A percentile compares a stretch with the other conserved stretches of the same genome.
Conservation (phyloP, 2,113 vertebrate genomes). For the Pica pica region DNA sequence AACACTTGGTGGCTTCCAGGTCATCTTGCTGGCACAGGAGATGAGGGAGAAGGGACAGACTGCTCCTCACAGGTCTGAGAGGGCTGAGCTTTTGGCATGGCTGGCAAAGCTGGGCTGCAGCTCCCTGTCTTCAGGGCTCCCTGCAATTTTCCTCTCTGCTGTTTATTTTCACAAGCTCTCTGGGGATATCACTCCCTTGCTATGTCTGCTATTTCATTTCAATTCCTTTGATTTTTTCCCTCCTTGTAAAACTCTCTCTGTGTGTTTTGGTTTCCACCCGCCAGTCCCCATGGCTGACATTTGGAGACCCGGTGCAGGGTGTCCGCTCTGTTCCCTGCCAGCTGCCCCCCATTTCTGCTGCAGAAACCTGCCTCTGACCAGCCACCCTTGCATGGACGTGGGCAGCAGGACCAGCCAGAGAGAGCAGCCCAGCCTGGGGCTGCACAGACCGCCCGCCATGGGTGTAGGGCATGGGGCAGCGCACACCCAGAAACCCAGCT, state of each 20-base stretch:
- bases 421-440: not conserved
- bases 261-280: not conserved
- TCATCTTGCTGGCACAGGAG: not conserved
- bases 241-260: not conserved
- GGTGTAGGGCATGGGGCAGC: rapidly evolving
- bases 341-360: not conserved
- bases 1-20: not conserved
- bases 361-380: not conserved
- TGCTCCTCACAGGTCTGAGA: rapidly evolving
- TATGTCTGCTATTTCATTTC: slow-evolving; percentile 10
- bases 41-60: not conserved
- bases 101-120: rapidly evolving
- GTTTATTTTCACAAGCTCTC: slow-evolving; percentile 17
- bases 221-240: not conserved
- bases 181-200: not conserved
- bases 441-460: rapidly evolving
- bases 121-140: not conserved
- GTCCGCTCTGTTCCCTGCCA: not conserved
- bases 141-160: not conserved
- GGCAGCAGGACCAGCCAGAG: not conserved
- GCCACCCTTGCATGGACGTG: rapidly evolving
- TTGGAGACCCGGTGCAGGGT: rapidly evolving
- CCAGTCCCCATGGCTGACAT: not conserved
- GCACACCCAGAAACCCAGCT: not conserved
- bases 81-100: rapidly evolving